phyloP scores from a whole-genome alignment of 2,113 vertebrate species.

The Barnardius zonarius region DNA sequence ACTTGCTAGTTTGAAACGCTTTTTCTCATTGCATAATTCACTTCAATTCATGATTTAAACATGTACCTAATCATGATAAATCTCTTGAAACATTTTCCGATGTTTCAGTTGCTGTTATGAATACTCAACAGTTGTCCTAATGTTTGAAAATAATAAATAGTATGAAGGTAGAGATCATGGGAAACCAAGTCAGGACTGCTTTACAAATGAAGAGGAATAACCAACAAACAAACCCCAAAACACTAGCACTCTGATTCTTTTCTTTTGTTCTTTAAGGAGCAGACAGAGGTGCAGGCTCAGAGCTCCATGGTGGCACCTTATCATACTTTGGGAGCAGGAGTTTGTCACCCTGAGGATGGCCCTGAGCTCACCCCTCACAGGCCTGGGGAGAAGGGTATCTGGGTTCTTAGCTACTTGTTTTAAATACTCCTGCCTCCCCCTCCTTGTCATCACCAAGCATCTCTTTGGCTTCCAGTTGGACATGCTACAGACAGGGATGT shows the following conservation, averaged over 20 bases:
- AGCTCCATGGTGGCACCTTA: fast-evolving
- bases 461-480: neutral
- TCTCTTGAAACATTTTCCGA: neutral
- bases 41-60: neutral
- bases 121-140: neutral
- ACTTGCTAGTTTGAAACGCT: neutral
- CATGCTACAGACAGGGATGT: fast-evolving
- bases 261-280: neutral
- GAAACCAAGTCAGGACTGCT: neutral
- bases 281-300: neutral
- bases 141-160: neutral
- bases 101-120: neutral
- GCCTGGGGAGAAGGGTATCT: fast-evolving
- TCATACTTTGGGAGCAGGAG: neutral
- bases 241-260: neutral
- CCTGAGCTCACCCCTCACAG: fast-evolving
- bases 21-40: neutral
- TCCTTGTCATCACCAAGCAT: neutral
- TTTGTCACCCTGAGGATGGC: neutral
- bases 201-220: neutral
- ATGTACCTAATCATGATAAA: neutral
- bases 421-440: fast-evolving
- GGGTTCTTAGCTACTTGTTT: neutral
- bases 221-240: neutral
- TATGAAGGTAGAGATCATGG: neutral